These are phyloP conservation scores for Vultur gryphus DNA, from an alignment of 2,797 vertebrate species.

Conservation along the genomic window DNA sequence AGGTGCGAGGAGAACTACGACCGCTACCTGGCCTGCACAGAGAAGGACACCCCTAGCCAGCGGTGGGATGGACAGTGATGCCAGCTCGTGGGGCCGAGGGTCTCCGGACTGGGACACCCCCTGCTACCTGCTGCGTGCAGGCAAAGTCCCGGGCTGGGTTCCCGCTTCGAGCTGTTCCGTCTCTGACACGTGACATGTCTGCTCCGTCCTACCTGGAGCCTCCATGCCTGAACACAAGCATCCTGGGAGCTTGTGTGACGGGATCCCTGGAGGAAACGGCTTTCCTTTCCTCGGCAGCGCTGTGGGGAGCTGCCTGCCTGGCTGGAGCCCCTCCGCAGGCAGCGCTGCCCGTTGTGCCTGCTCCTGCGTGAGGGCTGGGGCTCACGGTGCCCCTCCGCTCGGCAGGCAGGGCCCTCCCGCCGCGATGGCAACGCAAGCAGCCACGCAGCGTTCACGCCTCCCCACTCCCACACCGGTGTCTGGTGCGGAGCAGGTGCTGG, in stretches of 20 bases:
- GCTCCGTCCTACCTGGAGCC: not conserved
- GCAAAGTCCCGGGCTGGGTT: not conserved
- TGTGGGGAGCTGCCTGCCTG: not conserved
- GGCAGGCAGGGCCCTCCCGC: not conserved
- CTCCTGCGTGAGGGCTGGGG: not conserved
- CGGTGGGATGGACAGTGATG: not conserved
- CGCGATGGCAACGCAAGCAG: not conserved
- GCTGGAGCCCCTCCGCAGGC: not conserved
- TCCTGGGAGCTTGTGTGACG: not conserved
- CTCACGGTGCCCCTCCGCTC: not conserved
- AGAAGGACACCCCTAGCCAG: not conserved
- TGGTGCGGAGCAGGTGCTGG: not conserved
- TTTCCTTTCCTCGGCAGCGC: not conserved
- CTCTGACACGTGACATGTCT: not conserved
- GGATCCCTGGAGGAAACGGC: not conserved
- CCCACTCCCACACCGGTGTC: rapidly evolving
- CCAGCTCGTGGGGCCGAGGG: not conserved
- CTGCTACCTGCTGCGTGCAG: not conserved
- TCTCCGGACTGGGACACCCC: not conserved
- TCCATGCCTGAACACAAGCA: not conserved
- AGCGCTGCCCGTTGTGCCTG: not conserved
- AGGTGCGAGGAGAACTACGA: constrained; percentile 86
- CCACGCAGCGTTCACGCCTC: not conserved
- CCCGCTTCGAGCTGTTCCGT: not conserved
- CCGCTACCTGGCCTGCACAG: constrained; percentile 64